phyloP scores from a whole-genome alignment of 2,888 invertebrate species.

The Pterostichus niger region DNA sequence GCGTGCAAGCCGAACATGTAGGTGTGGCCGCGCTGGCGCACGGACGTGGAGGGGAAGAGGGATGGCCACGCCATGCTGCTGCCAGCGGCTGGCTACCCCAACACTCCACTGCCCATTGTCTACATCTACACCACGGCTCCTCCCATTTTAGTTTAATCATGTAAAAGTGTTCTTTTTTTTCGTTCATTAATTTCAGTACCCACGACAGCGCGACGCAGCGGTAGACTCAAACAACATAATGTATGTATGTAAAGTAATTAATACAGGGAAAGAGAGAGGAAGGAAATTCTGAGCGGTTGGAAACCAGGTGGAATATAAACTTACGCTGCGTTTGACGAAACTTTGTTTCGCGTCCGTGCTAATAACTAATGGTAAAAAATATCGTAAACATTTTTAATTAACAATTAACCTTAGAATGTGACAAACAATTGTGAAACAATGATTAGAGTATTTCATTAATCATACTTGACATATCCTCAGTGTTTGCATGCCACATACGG shows the following conservation, averaged over 20 bases:
- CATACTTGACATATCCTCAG: slow-evolving; percentile 62
- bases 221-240: slow-evolving; percentile 66
- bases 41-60: neutral
- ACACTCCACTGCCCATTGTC: slow-evolving; percentile 63
- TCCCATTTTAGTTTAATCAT: slow-evolving; percentile 66
- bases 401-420: slow-evolving; percentile 67
- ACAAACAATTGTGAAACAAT: slow-evolving; percentile 66
- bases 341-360: slow-evolving; percentile 49
- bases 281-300: slow-evolving; percentile 49
- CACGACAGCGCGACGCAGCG: slow-evolving; percentile 65
- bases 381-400: slow-evolving; percentile 67
- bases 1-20: slow-evolving; percentile 26
- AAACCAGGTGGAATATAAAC: slow-evolving; percentile 40
- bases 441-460: slow-evolving; percentile 66
- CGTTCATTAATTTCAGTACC: slow-evolving; percentile 66
- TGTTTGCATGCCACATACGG: slow-evolving; percentile 33
- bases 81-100: slow-evolving; percentile 56
- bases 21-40: slow-evolving; percentile 42
- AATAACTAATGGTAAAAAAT: slow-evolving; percentile 66
- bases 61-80: slow-evolving; percentile 35
- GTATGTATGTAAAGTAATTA: slow-evolving; percentile 67
- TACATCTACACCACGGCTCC: slow-evolving; percentile 60
- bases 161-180: slow-evolving; percentile 67
- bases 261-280: slow-evolving; percentile 55
- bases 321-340: slow-evolving; percentile 3